Evolutionary conservation across 2,113 vertebrate genomes (phyloP).

Genomic region (Heptranchias perlo): DNA sequence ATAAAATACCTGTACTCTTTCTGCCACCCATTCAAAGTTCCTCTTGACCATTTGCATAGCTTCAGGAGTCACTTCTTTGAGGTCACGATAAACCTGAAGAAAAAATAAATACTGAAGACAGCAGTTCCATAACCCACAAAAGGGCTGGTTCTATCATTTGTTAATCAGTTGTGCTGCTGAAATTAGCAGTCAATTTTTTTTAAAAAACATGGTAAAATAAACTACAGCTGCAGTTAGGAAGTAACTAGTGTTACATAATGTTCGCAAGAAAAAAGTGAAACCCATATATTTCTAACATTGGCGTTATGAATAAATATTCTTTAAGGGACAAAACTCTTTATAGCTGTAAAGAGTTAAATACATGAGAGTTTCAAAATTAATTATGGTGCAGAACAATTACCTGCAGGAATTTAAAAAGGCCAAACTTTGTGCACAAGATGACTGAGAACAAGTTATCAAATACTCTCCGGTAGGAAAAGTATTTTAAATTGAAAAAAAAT

Average conservation of each 20-base stretch:
- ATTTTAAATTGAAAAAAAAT: background rate
- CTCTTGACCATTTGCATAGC: slow-evolving; percentile 93
- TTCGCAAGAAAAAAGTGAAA: background rate
- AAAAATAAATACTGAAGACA: background rate
- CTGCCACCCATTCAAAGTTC: slow-evolving; percentile 97
- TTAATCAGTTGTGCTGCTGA: background rate
- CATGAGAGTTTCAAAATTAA: background rate
- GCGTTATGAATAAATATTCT: no score
- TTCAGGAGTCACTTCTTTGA: slow-evolving; percentile 96
- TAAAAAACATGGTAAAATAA: no score
- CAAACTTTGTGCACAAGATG: background rate
- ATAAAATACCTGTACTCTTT: slow-evolving; percentile 84
- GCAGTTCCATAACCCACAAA: background rate
- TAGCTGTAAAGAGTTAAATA: no score
- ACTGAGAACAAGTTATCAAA: background rate
- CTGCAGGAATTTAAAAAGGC: background rate
- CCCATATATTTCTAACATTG: background rate
- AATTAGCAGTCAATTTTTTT: no score
- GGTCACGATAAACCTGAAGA: slow-evolving; percentile 81
- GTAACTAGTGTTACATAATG: background rate
- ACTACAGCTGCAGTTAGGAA: background rate
- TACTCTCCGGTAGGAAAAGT: background rate
- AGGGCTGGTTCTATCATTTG: background rate
- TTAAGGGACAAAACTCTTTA: no score
- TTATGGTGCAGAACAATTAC: background rate